A percentile compares a stretch with the other conserved stretches of the same genome.
Evolutionary conservation across 2,113 vertebrate species (phyloP).

Genomic region (Nicator chloris): DNA sequence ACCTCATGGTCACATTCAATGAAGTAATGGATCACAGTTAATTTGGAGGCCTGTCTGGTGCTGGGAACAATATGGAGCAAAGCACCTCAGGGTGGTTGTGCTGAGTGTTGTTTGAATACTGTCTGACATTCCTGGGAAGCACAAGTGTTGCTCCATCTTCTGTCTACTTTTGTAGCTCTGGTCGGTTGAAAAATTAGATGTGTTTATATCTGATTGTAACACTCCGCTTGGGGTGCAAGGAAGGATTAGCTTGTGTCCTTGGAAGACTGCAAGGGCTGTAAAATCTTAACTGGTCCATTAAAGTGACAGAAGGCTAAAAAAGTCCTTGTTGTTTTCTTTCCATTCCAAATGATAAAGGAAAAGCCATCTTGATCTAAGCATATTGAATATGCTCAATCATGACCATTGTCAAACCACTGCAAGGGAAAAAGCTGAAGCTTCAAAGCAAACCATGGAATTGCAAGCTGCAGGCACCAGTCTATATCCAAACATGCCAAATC

Average conservation of each 20-base stretch:
- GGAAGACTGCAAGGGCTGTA: background rate
- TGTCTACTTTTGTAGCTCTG: background rate
- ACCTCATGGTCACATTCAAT: background rate
- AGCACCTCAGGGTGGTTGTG: background rate
- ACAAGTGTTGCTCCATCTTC: constrained; percentile 1
- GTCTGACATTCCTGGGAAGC: background rate
- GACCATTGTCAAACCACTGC: background rate
- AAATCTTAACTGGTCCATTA: background rate
- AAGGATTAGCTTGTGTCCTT: background rate
- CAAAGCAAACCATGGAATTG: background rate
- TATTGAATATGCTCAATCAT: background rate
- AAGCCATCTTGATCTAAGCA: background rate
- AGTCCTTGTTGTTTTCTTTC: background rate
- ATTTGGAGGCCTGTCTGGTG: background rate
- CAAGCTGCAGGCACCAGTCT: background rate
- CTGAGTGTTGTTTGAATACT: constrained; percentile 45
- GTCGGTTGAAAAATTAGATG: background rate
- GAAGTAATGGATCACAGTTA: constrained; percentile 17
- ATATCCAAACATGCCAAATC: background rate
- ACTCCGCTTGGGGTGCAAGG: background rate
- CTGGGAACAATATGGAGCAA: background rate
- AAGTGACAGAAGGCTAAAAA: background rate
- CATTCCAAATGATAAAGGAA: background rate
- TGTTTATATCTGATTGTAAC: background rate
- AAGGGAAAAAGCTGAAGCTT: background rate